phyloP scores from a whole-genome alignment of 2,797 vertebrate genomes.

The Poeciliopsis paucimaculata region DNA sequence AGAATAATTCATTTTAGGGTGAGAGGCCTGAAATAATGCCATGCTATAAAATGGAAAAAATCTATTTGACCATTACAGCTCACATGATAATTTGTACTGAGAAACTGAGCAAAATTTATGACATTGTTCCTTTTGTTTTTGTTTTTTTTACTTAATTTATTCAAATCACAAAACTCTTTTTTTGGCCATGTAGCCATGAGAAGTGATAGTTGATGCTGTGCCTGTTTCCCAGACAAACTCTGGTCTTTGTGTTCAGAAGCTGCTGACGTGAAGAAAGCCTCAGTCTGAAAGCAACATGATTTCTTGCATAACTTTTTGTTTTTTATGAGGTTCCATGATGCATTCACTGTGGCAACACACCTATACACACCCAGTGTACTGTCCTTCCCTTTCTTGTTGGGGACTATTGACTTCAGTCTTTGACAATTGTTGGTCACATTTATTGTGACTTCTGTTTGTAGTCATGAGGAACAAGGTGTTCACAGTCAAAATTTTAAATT shows the following conservation, averaged over 20 bases:
- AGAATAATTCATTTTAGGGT: background rate
- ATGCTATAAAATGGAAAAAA: background rate
- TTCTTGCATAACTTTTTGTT: background rate
- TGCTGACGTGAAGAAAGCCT: background rate
- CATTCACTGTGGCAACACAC: background rate
- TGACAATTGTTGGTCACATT: background rate
- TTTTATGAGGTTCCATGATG: background rate
- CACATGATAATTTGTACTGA: background rate
- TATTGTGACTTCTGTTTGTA: background rate
- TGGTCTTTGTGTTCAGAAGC: background rate
- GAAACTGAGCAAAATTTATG: background rate
- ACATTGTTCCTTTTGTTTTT: background rate
- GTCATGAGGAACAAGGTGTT: background rate
- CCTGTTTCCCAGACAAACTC: background rate
- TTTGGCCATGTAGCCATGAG: background rate
- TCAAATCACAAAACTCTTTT: background rate
- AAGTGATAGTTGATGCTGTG: background rate
- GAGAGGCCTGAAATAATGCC: background rate
- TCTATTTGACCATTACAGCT: background rate
- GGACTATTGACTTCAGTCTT: background rate
- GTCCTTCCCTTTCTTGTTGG: background rate
- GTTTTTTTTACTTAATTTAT: background rate
- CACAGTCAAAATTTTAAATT: background rate
- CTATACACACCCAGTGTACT: constrained; percentile 2
- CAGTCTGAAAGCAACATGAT: background rate